Conservation (phyloP, 2,888 invertebrate genomes). For the Drosophila kanekoi region DNA sequence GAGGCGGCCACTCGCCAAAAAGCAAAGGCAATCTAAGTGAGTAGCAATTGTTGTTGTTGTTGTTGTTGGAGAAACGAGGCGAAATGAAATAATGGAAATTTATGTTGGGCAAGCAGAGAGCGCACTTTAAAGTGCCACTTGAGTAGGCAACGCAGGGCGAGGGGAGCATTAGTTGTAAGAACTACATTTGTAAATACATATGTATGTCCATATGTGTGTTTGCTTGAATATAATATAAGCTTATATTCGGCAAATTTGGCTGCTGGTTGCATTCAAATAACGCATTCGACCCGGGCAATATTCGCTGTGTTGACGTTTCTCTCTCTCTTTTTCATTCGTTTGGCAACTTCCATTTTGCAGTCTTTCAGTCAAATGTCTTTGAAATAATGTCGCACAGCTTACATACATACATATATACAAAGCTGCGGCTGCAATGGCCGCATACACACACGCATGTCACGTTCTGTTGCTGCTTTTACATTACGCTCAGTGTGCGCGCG, state of each 20-base stretch:
- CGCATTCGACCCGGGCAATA: constrained; percentile 22
- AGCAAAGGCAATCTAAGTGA: constrained; percentile 60
- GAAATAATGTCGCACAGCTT: constrained; percentile 41
- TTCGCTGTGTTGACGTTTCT: constrained; percentile 21
- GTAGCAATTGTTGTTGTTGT: constrained; percentile 48
- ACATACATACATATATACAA: constrained; percentile 9
- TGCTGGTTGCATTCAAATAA: constrained; percentile 35
- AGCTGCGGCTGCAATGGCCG: constrained; percentile 41
- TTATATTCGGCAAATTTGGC: constrained; percentile 40
- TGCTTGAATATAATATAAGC: not conserved
- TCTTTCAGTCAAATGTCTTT: constrained; percentile 68
- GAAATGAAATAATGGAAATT: constrained; percentile 76
- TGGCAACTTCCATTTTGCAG: constrained; percentile 33
- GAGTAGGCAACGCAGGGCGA: constrained; percentile 15
- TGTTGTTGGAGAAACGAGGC: constrained; percentile 51
- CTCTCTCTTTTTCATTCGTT: constrained; percentile 1
- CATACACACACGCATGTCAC: constrained; percentile 39
- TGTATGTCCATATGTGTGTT: not conserved
- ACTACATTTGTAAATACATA: constrained; percentile 12
- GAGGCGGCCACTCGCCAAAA: constrained; percentile 58
- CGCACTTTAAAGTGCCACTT: constrained; percentile 56
- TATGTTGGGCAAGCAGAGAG: constrained; percentile 63
- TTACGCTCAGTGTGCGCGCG: constrained; percentile 19
- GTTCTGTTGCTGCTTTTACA: constrained; percentile 37
- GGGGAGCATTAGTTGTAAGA: constrained; percentile 25